Percentiles rank a stretch among this genome's conserved stretches.
Evolutionary conservation across 2,113 vertebrate genomes (phyloP).

Genomic region (Epinephelus cyanopodus): DNA sequence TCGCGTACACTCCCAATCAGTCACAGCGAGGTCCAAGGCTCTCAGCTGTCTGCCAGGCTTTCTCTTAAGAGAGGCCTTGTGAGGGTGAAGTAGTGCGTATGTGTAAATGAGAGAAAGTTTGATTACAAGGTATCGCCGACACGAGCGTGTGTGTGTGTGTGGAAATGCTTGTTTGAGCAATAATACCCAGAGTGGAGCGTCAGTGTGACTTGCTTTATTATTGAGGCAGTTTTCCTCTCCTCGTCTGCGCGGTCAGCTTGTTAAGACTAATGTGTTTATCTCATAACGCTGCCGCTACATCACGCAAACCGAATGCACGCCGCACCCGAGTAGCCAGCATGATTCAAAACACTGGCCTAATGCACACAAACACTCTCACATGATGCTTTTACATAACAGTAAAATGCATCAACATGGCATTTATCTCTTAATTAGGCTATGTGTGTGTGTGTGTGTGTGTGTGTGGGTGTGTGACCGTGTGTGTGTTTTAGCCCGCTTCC

Average conservation of each 20-base stretch:
- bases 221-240: conserved; percentile 26
- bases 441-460: background rate
- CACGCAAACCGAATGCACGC: conserved; percentile 53
- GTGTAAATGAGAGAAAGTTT: conserved; percentile 26
- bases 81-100: background rate
- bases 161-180: background rate
- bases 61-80: conserved; percentile 47
- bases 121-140: conserved; percentile 7
- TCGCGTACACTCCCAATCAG: conserved; percentile 57
- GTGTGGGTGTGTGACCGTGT: conserved; percentile 5
- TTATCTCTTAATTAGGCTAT: conserved; percentile 54
- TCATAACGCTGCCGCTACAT: conserved; percentile 17
- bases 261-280: conserved; percentile 57
- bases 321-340: conserved; percentile 17
- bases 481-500: conserved; percentile 17
- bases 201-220: conserved; percentile 23
- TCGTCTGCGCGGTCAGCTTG: conserved; percentile 24
- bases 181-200: background rate
- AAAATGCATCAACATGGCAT: background rate
- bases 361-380: conserved; percentile 9
- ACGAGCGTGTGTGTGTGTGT: background rate
- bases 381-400: conserved; percentile 1
- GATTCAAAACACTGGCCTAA: conserved; percentile 24
- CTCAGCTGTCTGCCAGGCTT: conserved; percentile 55
- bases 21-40: conserved; percentile 62